phyloP scores from a whole-genome alignment of 1,140 invertebrate genomes.

The Anoplolepis gracilipes region DNA sequence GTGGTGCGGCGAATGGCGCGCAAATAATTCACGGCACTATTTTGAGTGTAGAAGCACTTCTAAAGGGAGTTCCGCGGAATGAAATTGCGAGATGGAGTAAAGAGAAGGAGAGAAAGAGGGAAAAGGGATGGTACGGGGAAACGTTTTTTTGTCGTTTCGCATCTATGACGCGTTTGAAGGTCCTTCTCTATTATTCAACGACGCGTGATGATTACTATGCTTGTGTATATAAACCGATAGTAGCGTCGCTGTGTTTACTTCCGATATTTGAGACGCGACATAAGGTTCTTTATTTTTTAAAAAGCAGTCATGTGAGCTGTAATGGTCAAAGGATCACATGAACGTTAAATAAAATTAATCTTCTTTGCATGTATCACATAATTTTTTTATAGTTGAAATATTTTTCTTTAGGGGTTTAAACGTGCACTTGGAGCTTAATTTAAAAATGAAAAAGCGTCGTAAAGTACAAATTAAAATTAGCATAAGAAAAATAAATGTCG shows the following conservation, averaged over 20 bases:
- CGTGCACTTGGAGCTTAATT: too few relatives aligned
- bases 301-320: not conserved
- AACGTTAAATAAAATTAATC: conserved; percentile 24
- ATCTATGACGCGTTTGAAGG: not conserved
- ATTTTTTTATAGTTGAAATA: not conserved
- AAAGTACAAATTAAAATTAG: not conserved
- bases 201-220: conserved; percentile 16
- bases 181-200: conserved; percentile 21
- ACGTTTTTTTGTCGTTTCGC: conserved; percentile 12
- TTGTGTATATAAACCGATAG: conserved; percentile 8
- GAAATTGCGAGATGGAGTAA: conserved; percentile 27
- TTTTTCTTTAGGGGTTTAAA: not conserved
- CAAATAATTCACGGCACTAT: conserved; percentile 61
- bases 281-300: not conserved
- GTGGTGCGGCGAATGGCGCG: conserved; percentile 16
- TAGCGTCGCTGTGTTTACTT: not conserved
- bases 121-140: not conserved
- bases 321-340: not conserved
- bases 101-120: not conserved
- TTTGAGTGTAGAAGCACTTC: conserved; percentile 51
- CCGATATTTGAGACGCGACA: conserved; percentile 1
- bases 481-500: not conserved
- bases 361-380: not conserved
- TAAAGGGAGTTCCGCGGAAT: conserved; percentile 31
- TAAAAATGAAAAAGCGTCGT: too few relatives aligned